Percentiles rank a stretch among this genome's conserved stretches.
Evolutionary conservation across 2,113 vertebrate species (phyloP).

Genomic region (Hypanus sabinus): DNA sequence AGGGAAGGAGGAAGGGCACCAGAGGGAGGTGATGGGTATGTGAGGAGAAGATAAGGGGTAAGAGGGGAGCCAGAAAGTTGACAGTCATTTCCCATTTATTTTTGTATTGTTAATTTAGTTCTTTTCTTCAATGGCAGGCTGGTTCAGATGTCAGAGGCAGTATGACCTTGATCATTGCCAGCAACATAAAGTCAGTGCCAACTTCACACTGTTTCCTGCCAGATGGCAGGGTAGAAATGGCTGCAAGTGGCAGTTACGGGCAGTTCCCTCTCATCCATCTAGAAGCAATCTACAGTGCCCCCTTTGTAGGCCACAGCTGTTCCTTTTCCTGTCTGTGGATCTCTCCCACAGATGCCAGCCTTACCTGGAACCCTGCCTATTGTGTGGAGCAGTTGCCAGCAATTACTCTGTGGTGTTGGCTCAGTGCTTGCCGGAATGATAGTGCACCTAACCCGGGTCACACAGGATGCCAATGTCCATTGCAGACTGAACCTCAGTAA

Average conservation of each 20-base stretch:
- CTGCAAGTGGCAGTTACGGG: not conserved
- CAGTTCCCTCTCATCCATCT: constrained; percentile 7
- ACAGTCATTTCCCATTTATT: not conserved
- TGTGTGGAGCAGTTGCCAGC: not conserved
- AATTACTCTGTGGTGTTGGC: not conserved
- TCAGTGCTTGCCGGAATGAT: not conserved
- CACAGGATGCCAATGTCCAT: not conserved
- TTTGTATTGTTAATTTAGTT: not conserved
- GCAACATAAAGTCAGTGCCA: not conserved
- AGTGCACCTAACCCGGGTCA: not conserved
- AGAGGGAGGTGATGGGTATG: too few species aligned
- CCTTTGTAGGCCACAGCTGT: not conserved
- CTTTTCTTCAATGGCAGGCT: not conserved
- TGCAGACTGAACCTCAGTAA: not conserved
- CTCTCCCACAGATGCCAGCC: not conserved
- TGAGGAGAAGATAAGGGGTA: too few species aligned
- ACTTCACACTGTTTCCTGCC: constrained; percentile 4
- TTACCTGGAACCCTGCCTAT: not conserved
- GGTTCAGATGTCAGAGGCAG: not conserved
- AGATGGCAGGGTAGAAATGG: constrained; percentile 19
- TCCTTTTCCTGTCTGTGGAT: not conserved
- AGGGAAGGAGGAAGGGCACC: too few species aligned
- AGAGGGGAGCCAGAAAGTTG: not conserved
- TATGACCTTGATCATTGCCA: constrained; percentile 13
- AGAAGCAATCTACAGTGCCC: not conserved